Conservation (phyloP, 2,797 vertebrate genomes). For the Gobionotothen gibberifrons region DNA sequence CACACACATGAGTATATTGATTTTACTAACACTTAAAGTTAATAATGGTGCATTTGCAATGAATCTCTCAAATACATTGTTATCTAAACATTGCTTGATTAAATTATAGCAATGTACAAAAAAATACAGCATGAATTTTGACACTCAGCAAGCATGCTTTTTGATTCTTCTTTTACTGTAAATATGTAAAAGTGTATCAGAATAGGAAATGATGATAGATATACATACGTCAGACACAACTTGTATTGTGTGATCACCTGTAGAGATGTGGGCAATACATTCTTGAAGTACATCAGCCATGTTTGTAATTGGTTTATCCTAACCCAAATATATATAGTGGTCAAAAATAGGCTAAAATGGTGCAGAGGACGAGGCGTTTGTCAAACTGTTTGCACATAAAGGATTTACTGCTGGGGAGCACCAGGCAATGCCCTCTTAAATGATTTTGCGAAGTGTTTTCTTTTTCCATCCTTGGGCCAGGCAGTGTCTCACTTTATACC, state of each 20-base stretch:
- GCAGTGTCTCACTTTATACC: constrained; percentile 67
- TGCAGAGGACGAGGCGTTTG: not conserved
- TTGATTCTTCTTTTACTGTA: too few relatives aligned
- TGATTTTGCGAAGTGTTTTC: constrained; percentile 41
- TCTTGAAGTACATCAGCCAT: not conserved
- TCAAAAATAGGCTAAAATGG: not conserved
- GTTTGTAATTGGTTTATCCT: not conserved
- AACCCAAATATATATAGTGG: not conserved
- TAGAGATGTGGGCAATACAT: too few relatives aligned
- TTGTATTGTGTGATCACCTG: too few relatives aligned
- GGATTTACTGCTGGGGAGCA: constrained; percentile 22
- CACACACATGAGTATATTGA: not conserved
- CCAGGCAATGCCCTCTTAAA: constrained; percentile 20
- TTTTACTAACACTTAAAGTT: not conserved
- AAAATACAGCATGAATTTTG: not conserved
- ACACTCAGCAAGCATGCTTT: too few relatives aligned
- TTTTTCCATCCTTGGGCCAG: constrained; percentile 48
- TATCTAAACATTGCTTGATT: not conserved
- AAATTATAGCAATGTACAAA: not conserved
- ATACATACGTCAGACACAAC: too few relatives aligned
- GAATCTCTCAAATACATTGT: not conserved
- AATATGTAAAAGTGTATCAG: too few relatives aligned
- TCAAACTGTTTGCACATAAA: constrained; percentile 15
- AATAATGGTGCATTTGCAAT: not conserved
- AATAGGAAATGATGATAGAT: too few relatives aligned